Conservation (phyloP, 2,888 invertebrate genomes). For the Automeris io region DNA sequence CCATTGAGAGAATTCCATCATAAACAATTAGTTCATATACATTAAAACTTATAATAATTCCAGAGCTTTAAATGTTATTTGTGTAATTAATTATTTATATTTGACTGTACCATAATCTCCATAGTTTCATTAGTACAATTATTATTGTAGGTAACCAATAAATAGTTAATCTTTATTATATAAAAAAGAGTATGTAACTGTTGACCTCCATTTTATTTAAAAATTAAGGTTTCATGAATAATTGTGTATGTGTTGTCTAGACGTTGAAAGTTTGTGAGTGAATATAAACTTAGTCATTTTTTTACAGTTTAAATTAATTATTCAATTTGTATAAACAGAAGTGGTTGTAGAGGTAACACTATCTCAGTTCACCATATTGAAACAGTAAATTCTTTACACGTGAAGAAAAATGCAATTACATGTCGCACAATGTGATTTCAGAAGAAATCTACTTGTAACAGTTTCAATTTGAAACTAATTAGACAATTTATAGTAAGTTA, state of each 20-base stretch:
- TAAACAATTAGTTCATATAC: slow-evolving; percentile 18
- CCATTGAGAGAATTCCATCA: slow-evolving; percentile 6
- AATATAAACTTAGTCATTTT: slow-evolving; percentile 1
- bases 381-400: slow-evolving; percentile 62
- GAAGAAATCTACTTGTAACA: slow-evolving; percentile 24
- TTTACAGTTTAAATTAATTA: neutral
- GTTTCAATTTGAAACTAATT: slow-evolving; percentile 35
- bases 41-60: slow-evolving; percentile 19
- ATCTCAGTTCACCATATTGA: slow-evolving; percentile 28
- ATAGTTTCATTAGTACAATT: slow-evolving; percentile 2
- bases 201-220: slow-evolving; percentile 12
- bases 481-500: slow-evolving; percentile 51
- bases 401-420: slow-evolving; percentile 27
- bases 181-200: slow-evolving; percentile 4
- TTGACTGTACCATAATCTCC: slow-evolving; percentile 8
- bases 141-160: neutral
- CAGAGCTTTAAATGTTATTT: slow-evolving; percentile 38
- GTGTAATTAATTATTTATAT: slow-evolving; percentile 12
- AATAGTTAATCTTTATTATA: slow-evolving; percentile 4
- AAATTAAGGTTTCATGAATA: slow-evolving; percentile 29
- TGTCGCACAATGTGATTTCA: slow-evolving; percentile 32
- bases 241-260: slow-evolving; percentile 1
- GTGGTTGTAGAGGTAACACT: slow-evolving; percentile 60
- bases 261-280: neutral
- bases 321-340: slow-evolving; percentile 32